phyloP scores from a whole-genome alignment of 2,888 invertebrate species.

The Pristionchus entomophagus region DNA sequence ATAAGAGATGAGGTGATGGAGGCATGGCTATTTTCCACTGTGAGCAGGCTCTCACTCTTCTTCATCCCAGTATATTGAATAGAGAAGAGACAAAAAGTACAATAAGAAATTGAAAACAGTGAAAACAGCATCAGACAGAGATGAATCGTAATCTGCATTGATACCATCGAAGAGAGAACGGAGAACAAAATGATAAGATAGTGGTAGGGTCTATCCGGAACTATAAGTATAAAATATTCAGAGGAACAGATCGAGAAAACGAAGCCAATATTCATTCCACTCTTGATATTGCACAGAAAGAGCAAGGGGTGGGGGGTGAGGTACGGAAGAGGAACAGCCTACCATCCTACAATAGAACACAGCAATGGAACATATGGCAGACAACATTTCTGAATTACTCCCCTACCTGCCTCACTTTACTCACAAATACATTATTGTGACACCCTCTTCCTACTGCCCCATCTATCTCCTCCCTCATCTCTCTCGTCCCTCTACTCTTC shows the following conservation, averaged over 20 bases:
- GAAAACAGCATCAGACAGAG: background rate
- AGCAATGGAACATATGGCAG: background rate
- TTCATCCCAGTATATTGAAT: background rate
- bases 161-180: background rate
- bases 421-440: background rate
- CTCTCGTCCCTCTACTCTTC: background rate
- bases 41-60: background rate
- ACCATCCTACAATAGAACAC: background rate
- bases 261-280: too few relatives aligned
- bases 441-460: background rate
- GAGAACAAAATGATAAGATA: conserved; percentile 15
- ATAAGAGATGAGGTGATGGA: background rate
- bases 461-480: background rate
- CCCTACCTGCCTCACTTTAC: background rate
- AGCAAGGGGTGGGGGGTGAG: too few relatives aligned
- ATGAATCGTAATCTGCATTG: background rate
- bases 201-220: too few relatives aligned
- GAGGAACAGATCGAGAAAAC: too few relatives aligned
- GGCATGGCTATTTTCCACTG: too few relatives aligned
- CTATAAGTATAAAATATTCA: too few relatives aligned
- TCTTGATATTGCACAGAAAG: too few relatives aligned
- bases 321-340: background rate
- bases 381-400: conserved; percentile 10
- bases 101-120: background rate
- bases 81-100: background rate